Evolutionary conservation across 2,113 vertebrate genomes (phyloP), one percentile per base, ranked within the genome.

Genomic region (Toxotes jaculatrix): DNA sequence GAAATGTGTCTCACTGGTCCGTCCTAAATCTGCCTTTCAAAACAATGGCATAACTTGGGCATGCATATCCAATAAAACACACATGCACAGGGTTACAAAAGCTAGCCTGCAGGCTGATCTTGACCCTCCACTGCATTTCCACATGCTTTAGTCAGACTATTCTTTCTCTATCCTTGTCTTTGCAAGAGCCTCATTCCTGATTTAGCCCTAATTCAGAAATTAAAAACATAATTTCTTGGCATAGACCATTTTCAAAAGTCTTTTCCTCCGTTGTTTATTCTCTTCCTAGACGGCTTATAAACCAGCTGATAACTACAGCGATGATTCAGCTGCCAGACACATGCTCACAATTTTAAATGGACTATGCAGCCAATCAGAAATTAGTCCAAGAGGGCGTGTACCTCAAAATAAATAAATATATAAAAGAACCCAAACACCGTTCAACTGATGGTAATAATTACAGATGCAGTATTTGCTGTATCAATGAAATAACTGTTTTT

Each of bases 51-150:
- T 17, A 32, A 80, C 53, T 34, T 42, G 53, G 74, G 74, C 63
- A 69, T 74, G 84, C 79, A 78, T 45, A 47, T 82, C 69, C 69
- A 86, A 79, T 79, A 55, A 67, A 87, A 83, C 47, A 73, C 85
- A 83, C 62, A 53, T 65, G 74, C 23, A 51, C n/a, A 0, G 38
- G 59, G 42, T 59, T 65, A 51, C 61, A 63, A 13, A 55, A 27
- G 13, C 16, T 21, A 4, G 62, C 67, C 80, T 77, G 67, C 47
- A 45, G 72, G 67, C 72, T 49, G 40, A 66, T n/a, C 38, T 56
- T 19, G 32, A 56, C 69, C 45, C 63, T 59, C 47, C 63, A 3
- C 32, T 42, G n/a, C 23, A 81, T 23, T 53, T 27, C 10, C 40
- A 63, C 49, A 65, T 3, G 16, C 19, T 19, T 38, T 14, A 23